Evolutionary conservation across 1,140 invertebrate species (phyloP), one percentile per base, ranked within the genome.

Genomic region (Phortica variegata): DNA sequence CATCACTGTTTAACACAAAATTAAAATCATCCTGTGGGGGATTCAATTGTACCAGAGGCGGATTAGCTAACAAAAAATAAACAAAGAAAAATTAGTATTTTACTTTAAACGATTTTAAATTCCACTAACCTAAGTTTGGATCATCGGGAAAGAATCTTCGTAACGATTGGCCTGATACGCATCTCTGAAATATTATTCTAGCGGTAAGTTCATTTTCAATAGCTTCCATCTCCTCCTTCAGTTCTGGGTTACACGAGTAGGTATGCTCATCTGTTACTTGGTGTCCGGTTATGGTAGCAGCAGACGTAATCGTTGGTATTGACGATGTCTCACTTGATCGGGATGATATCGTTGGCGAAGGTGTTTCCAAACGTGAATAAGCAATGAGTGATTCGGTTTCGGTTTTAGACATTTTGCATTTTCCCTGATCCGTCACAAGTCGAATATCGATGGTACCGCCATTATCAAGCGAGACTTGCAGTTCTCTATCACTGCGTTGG

Each of bases 391-490:
- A 47, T 19, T 54, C 50, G 18, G 38, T 32, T 47, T 58, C 49
- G 20, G 52, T 49, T 15, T 58, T 66, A 50, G 58, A 70, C 12
- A 58, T 58, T 21, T 48, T 60, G 5, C 57, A 66, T 16, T 59
- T 69, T 10, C 71, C 71, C 18, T 74, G 65, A 43, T 65, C 58
- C 1, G 71, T 74, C 2, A 74, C 71, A 36, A 74, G 34, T n/a
- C 71, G 61, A 19, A 74, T 62, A 51, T 74, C 71, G 13, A 74
- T 66, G 42, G 71, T 73, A 43, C 71, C 65, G 12, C 71, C 71
- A 55, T 71, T 74, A 20, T 74, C 71, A 19, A 74, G 42, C 0
- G 70, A 71, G 7, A 74, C 65, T 3, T 56, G 45, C 10, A 68
- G 43, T 29, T 68, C 58, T 21, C 47, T 60, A 33, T 56, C 48